Percentiles rank a stretch among this genome's conserved stretches.
These are phyloP conservation scores for Pteronura brasiliensis DNA, from an alignment of 2,113 vertebrate genomes.

Conservation along the genomic window DNA sequence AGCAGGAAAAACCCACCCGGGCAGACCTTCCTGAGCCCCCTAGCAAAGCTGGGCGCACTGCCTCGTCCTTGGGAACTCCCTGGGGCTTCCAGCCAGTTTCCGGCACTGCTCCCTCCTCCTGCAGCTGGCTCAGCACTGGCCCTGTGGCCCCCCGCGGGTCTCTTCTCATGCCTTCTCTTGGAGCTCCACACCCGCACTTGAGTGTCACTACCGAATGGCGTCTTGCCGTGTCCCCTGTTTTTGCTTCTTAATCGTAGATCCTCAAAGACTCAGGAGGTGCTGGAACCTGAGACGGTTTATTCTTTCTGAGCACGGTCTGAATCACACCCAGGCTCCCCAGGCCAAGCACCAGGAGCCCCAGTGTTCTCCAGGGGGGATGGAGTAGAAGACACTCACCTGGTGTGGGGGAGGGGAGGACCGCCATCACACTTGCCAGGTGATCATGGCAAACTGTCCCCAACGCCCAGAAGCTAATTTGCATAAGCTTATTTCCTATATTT, in stretches of 20 bases:
- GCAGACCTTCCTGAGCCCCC: neutral
- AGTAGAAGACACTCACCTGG: no score
- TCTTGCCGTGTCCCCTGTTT: neutral
- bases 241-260: neutral
- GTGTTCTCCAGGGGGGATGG: neutral
- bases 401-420: neutral
- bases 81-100: neutral
- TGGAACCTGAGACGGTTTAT: neutral
- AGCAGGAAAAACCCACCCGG: neutral
- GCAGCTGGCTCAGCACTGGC: fast-evolving
- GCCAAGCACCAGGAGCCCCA: neutral
- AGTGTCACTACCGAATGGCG: neutral
- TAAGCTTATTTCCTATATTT: neutral
- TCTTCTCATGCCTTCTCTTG: neutral
- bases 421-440: neutral
- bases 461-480: neutral
- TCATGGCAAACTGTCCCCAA: neutral
- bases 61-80: neutral
- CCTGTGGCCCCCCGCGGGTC: fast-evolving
- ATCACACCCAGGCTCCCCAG: neutral
- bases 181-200: neutral
- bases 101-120: neutral
- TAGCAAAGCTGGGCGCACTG: neutral
- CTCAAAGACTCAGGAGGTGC: neutral
- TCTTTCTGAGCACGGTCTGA: neutral